phyloP scores from a whole-genome alignment of 2,888 invertebrate species.

The Nephrotoma guestfalica region DNA sequence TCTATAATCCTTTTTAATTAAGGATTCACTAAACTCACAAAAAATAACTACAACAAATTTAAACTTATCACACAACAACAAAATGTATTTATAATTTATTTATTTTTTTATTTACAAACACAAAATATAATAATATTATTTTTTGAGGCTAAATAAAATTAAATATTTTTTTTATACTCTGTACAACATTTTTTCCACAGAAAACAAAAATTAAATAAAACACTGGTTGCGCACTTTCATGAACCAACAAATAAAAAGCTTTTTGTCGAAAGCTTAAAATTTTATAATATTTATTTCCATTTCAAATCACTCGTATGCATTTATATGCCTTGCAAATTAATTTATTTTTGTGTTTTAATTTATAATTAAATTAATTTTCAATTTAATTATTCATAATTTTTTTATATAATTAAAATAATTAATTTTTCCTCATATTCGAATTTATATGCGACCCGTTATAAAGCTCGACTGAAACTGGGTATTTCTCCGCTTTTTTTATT shows the following conservation, averaged over 20 bases:
- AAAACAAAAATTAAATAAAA: not conserved
- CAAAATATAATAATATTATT: not conserved
- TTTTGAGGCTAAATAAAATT: not conserved
- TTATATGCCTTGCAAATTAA: not conserved
- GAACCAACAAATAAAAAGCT: not conserved
- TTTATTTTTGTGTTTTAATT: not conserved
- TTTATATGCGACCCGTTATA: conserved; percentile 10
- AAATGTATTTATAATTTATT: not conserved
- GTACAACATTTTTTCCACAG: not conserved
- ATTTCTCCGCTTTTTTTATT: not conserved
- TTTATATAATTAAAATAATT: not conserved
- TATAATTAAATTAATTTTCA: not conserved
- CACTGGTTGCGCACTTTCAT: conserved; percentile 13
- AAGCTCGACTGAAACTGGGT: conserved; percentile 14
- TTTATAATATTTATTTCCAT: not conserved
- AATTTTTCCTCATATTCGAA: not conserved
- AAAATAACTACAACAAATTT: not conserved
- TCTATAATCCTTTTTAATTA: not conserved
- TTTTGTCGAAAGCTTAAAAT: not conserved
- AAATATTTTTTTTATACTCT: not conserved
- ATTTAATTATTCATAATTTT: not conserved
- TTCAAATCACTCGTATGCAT: not conserved
- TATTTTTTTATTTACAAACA: not conserved
- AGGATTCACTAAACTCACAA: not conserved
- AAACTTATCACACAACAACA: not conserved